Percentiles rank a stretch among this genome's conserved stretches.
These are phyloP conservation scores for Arctopsyche grandis DNA, from an alignment of 1,140 invertebrate genomes.

Conservation along the genomic window DNA sequence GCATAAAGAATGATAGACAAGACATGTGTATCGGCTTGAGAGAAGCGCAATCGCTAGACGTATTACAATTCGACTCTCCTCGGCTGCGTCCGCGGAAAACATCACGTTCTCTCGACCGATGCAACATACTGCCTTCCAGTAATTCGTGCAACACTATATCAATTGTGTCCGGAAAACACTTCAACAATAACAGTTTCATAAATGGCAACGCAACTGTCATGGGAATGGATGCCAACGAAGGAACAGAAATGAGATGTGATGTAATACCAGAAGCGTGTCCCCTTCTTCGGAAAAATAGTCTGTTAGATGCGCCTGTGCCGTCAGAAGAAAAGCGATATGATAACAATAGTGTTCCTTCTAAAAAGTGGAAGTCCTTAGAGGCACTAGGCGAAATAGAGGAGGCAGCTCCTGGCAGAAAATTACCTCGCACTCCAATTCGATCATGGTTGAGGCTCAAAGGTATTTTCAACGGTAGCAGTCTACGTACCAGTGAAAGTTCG, in stretches of 20 bases:
- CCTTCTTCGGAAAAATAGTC: slow-evolving; percentile 63
- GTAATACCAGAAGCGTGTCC: slow-evolving; percentile 66
- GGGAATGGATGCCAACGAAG: slow-evolving; percentile 63
- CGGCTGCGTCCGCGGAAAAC: slow-evolving; percentile 57
- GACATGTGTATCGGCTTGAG: slow-evolving; percentile 53
- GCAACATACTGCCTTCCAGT: slow-evolving; percentile 52
- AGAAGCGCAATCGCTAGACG: slow-evolving; percentile 61
- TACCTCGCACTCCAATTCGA: slow-evolving; percentile 69
- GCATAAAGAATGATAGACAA: neutral
- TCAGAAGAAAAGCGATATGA: slow-evolving; percentile 61
- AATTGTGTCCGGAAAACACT: slow-evolving; percentile 58
- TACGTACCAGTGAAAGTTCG: slow-evolving; percentile 72
- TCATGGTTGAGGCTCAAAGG: slow-evolving; percentile 77
- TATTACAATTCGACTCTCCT: slow-evolving; percentile 55
- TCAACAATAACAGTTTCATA: slow-evolving; percentile 58
- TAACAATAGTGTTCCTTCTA: slow-evolving; percentile 67
- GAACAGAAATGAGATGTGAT: slow-evolving; percentile 66
- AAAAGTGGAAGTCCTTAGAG: slow-evolving; percentile 83
- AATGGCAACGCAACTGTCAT: slow-evolving; percentile 64
- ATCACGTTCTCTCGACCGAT: slow-evolving; percentile 61
- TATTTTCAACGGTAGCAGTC: slow-evolving; percentile 73
- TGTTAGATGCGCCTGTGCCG: slow-evolving; percentile 60
- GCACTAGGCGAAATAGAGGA: slow-evolving; percentile 68
- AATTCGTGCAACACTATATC: slow-evolving; percentile 56
- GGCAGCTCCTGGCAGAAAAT: slow-evolving; percentile 57